phyloP scores from a whole-genome alignment of 2,888 invertebrate genomes.

The Rhagium mordax region DNA sequence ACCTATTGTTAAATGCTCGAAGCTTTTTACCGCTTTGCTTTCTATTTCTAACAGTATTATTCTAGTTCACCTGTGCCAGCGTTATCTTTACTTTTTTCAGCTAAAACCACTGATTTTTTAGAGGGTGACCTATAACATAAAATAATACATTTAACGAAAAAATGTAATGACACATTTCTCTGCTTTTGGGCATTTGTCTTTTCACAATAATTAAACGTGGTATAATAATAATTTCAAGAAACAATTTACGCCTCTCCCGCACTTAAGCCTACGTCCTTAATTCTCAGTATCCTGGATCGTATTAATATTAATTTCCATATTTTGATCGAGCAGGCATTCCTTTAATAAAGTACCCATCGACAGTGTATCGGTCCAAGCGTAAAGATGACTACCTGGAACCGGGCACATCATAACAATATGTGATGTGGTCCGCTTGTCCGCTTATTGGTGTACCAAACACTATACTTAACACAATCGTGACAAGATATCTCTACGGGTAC shows the following conservation, averaged over 20 bases:
- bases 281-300: neutral
- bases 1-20: too few species aligned
- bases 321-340: neutral
- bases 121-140: too few species aligned
- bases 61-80: too few species aligned
- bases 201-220: neutral
- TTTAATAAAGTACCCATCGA: constrained; percentile 12
- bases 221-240: neutral
- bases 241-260: neutral
- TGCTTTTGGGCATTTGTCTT: too few species aligned
- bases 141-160: too few species aligned
- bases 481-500: constrained; percentile 66
- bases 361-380: neutral
- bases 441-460: constrained; percentile 69
- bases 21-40: too few species aligned
- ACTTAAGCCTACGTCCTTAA: neutral
- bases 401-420: constrained; percentile 1
- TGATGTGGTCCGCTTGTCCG: constrained; percentile 5
- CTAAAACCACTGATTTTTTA: too few species aligned
- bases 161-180: too few species aligned
- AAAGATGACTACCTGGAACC: neutral
- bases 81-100: too few species aligned
- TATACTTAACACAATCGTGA: constrained; percentile 70
- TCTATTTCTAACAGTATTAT: too few species aligned
- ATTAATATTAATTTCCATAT: constrained; percentile 3